Evolutionary conservation across 1,140 invertebrate species (phyloP).

Genomic region (Parapsyche elsis): DNA sequence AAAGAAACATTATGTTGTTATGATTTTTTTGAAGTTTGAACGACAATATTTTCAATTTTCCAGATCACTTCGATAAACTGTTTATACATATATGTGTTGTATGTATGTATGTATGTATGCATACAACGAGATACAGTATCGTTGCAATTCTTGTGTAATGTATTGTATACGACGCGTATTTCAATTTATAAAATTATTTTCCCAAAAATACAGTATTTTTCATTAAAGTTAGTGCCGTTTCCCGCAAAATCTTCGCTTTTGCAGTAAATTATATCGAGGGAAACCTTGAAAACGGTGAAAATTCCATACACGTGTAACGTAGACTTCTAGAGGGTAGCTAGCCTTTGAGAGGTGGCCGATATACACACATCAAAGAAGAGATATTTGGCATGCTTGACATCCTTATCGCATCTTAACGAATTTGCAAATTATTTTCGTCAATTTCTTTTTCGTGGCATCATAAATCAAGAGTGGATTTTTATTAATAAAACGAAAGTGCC

Average conservation of each 20-base stretch:
- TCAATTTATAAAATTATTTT: too few relatives aligned
- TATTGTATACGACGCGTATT: too few relatives aligned
- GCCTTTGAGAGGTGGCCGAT: background rate
- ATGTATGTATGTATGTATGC: constrained; percentile 7
- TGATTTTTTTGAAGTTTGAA: too few relatives aligned
- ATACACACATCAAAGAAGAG: background rate
- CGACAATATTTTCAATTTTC: too few relatives aligned
- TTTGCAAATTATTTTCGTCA: constrained; percentile 27
- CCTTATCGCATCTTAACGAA: background rate
- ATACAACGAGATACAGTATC: too few relatives aligned
- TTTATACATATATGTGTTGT: too few relatives aligned
- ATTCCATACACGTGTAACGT: background rate
- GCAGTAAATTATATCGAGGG: background rate
- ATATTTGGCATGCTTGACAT: background rate
- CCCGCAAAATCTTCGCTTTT: background rate
- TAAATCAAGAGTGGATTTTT: background rate
- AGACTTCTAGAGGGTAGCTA: background rate
- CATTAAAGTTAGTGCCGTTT: background rate
- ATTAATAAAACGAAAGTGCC: background rate
- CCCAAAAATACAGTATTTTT: background rate
- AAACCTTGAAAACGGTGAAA: background rate
- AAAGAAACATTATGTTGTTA: too few relatives aligned
- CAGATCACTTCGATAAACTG: too few relatives aligned
- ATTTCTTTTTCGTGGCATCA: background rate
- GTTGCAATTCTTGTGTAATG: too few relatives aligned